phyloP scores from a whole-genome alignment of 2,888 invertebrate genomes.

The Thereva unica region DNA sequence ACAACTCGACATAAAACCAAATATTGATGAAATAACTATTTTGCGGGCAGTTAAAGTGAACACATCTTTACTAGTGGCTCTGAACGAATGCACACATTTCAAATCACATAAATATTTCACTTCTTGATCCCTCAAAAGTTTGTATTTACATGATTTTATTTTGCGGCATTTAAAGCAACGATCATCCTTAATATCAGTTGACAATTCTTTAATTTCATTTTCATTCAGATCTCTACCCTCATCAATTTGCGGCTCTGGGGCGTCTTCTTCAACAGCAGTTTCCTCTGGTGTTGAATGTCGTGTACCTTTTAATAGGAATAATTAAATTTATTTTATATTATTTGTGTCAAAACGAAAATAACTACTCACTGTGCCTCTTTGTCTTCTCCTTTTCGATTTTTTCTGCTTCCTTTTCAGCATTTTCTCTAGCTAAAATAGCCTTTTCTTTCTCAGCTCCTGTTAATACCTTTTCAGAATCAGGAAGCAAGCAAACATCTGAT shows the following conservation, averaged over 20 bases:
- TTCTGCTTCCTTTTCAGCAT: constrained; percentile 51
- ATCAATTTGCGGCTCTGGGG: constrained; percentile 55
- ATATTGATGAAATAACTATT: constrained; percentile 54
- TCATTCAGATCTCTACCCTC: constrained; percentile 49
- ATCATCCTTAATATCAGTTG: constrained; percentile 48
- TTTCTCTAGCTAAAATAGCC: constrained; percentile 57
- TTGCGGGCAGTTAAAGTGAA: constrained; percentile 48
- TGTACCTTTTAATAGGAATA: constrained; percentile 26
- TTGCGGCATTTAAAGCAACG: constrained; percentile 60
- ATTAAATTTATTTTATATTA: constrained; percentile 1
- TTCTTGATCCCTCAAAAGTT: constrained; percentile 54
- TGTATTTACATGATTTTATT: constrained; percentile 54
- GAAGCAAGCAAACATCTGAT: constrained; percentile 70
- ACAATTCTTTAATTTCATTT: constrained; percentile 58
- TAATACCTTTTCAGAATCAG: constrained; percentile 69
- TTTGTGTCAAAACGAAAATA: not conserved
- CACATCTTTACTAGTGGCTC: constrained; percentile 55
- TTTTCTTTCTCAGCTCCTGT: constrained; percentile 70
- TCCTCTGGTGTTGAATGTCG: constrained; percentile 52
- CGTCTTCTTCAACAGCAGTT: constrained; percentile 57
- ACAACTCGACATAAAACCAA: constrained; percentile 50
- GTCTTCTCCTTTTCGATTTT: constrained; percentile 35
- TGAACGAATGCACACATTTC: constrained; percentile 60
- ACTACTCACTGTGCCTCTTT: constrained; percentile 23
- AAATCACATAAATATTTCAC: constrained; percentile 59